These are phyloP conservation scores for Empidonax traillii DNA, from an alignment of 2,113 vertebrate species.

Conservation along the genomic window DNA sequence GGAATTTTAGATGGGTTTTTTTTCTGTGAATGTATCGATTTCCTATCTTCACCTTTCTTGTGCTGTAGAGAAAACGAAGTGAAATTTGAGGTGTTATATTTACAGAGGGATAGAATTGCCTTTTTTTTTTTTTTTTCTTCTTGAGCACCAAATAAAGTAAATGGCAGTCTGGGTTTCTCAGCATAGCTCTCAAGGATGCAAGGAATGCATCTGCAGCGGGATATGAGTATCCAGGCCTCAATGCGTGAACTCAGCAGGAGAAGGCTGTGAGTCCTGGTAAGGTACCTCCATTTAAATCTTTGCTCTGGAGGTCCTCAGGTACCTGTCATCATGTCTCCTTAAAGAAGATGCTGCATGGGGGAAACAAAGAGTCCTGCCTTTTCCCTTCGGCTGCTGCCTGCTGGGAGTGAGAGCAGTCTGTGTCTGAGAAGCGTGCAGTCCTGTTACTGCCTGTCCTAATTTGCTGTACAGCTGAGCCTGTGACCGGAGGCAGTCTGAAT, in stretches of 20 bases:
- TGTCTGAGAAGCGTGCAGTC: not conserved
- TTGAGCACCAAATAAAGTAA: not conserved
- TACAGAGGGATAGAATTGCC: not conserved
- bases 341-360: not conserved
- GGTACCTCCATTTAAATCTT: not conserved
- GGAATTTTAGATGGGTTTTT: not conserved
- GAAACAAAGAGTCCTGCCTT: not conserved
- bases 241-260: not conserved
- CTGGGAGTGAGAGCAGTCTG: not conserved
- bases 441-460: slow-evolving; percentile 18
- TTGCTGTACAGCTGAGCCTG: not conserved
- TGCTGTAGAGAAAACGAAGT: not conserved
- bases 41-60: not conserved
- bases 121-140: not conserved
- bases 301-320: not conserved
- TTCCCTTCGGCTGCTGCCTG: not conserved
- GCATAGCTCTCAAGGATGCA: not conserved
- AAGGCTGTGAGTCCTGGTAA: not conserved
- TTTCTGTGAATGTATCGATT: not conserved
- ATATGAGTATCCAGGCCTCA: not conserved
- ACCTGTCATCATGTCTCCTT: not conserved
- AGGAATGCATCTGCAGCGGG: not conserved
- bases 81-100: not conserved
- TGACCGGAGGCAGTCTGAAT: not conserved
- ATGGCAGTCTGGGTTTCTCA: not conserved